Percentiles rank a stretch among this genome's conserved stretches.
Conservation (phyloP, 1,140 invertebrate species). For the Dufourea novaeangliae region DNA sequence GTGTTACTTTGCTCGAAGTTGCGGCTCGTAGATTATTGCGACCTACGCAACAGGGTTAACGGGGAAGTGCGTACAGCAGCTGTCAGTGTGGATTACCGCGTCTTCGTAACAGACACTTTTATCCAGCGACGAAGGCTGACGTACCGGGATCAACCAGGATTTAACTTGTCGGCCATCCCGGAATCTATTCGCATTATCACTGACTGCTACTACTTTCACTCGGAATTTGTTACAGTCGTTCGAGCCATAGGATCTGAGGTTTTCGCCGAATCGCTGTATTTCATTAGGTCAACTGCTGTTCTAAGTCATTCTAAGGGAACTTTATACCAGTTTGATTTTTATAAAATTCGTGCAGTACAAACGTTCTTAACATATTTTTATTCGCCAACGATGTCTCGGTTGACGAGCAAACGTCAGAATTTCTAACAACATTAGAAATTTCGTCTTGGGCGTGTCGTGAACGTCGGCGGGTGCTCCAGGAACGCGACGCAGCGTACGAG, state of each 20-base stretch:
- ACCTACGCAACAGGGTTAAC: neutral
- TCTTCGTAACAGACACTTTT: slow-evolving; percentile 2
- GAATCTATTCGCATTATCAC: slow-evolving; percentile 15
- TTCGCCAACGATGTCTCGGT: neutral
- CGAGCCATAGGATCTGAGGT: neutral
- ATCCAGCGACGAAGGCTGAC: neutral
- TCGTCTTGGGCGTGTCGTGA: neutral
- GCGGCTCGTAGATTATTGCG: too few species aligned
- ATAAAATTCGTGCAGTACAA: too few species aligned
- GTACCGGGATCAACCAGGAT: slow-evolving; percentile 8
- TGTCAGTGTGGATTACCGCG: neutral
- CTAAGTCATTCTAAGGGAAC: too few species aligned
- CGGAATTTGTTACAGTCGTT: neutral
- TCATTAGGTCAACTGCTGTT: too few species aligned
- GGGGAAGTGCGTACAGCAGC: neutral
- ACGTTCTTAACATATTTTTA: too few species aligned
- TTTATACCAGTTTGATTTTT: too few species aligned
- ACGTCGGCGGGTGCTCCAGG: too few species aligned
- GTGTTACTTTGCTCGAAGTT: neutral
- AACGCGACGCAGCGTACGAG: neutral
- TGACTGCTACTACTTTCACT: neutral
- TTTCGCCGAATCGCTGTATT: neutral
- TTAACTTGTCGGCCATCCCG: slow-evolving; percentile 21
- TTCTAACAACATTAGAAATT: neutral
- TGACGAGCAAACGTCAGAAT: neutral